These are phyloP conservation scores for Aspidiotus rigidus DNA, from an alignment of 2,888 invertebrate species.

Conservation along the genomic window DNA sequence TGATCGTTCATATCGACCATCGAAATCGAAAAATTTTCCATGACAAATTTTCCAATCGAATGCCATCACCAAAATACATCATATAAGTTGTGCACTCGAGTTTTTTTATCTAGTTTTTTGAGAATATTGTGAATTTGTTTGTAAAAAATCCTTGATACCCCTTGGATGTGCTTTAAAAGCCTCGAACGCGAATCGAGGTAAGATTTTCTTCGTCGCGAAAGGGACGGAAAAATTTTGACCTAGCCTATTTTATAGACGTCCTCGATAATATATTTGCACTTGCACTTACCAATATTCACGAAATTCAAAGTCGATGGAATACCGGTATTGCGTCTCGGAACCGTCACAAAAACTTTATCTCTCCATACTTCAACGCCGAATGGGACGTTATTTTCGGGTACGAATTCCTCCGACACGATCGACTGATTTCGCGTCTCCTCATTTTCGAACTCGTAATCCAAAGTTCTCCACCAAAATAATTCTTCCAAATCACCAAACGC, in stretches of 20 bases:
- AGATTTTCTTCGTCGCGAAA: neutral
- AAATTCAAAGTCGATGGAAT: conserved; percentile 74
- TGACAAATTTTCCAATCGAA: no score
- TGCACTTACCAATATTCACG: conserved; percentile 53
- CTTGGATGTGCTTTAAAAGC: no score
- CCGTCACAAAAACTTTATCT: conserved; percentile 38
- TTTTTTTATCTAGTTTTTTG: no score
- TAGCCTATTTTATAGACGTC: neutral
- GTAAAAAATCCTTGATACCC: no score
- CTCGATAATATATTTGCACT: neutral
- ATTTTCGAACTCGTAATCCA: conserved; percentile 36
- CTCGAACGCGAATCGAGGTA: no score
- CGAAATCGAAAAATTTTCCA: no score
- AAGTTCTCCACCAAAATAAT: conserved; percentile 37
- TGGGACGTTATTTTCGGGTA: conserved; percentile 38
- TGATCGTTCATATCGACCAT: no score
- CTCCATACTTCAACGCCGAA: conserved; percentile 38
- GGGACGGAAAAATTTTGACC: neutral
- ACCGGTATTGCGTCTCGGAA: conserved; percentile 48
- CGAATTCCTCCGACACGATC: conserved; percentile 35
- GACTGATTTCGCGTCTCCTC: conserved; percentile 31
- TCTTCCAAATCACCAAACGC: conserved; percentile 31
- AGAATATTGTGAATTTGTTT: no score
- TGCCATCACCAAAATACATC: no score
- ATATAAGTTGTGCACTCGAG: no score